Evolutionary conservation across 2,113 vertebrate genomes (phyloP).

Genomic region (Siniperca chuatsi): DNA sequence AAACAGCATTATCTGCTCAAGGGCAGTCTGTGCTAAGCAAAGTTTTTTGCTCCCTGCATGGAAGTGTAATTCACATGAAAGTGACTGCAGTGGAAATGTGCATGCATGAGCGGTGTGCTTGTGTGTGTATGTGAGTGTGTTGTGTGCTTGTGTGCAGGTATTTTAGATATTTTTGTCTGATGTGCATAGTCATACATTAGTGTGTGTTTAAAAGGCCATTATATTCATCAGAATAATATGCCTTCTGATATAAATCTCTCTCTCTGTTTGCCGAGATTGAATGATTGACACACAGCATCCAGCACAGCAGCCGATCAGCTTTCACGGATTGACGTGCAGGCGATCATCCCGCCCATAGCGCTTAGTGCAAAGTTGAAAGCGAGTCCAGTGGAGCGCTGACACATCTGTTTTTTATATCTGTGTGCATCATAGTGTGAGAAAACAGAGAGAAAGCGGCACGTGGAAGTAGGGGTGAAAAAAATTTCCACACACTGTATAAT

Average conservation of each 20-base stretch:
- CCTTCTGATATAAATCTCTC: too few relatives aligned
- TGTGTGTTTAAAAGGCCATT: too few relatives aligned
- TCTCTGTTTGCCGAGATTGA: too few relatives aligned
- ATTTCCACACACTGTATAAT: background rate
- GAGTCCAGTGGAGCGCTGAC: too few relatives aligned
- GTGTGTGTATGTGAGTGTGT: constrained; percentile 32
- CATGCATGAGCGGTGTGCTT: constrained; percentile 17
- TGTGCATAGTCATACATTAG: background rate
- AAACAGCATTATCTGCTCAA: constrained; percentile 82
- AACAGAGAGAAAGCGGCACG: background rate
- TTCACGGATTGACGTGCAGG: too few relatives aligned
- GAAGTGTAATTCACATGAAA: constrained; percentile 76
- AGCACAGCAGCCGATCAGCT: too few relatives aligned
- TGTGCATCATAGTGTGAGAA: background rate
- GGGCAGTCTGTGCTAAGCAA: constrained; percentile 75
- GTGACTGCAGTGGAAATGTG: constrained; percentile 48
- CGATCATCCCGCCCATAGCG: too few relatives aligned
- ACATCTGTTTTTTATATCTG: background rate
- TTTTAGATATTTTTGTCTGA: background rate
- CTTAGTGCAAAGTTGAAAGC: too few relatives aligned
- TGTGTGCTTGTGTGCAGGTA: constrained; percentile 18
- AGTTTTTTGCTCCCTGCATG: constrained; percentile 79
- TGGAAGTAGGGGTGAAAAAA: background rate
- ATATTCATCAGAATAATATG: too few relatives aligned
- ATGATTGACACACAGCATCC: too few relatives aligned